phyloP scores from a whole-genome alignment of 2,888 invertebrate species.

The Eilema griseolum region DNA sequence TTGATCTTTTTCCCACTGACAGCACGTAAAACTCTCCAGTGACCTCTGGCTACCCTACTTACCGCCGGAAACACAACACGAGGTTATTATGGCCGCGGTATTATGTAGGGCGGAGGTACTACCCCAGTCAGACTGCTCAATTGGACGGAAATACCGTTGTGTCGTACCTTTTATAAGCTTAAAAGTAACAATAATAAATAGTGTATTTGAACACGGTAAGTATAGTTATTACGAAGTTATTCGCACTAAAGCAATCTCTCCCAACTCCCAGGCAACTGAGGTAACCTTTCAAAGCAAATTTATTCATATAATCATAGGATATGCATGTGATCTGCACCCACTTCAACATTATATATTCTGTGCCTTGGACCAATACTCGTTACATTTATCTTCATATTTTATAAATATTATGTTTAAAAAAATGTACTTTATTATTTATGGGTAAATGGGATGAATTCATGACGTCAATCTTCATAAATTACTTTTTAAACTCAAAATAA shows the following conservation, averaged over 20 bases:
- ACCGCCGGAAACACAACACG: no score
- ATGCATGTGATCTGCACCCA: neutral
- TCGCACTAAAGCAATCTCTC: neutral
- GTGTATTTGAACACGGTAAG: no score
- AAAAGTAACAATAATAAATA: no score
- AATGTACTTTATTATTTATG: no score
- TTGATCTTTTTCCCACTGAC: no score
- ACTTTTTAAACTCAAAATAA: neutral
- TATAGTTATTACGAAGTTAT: neutral
- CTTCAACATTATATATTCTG: neutral
- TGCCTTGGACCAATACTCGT: neutral
- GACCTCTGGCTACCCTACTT: no score
- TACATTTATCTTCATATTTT: neutral
- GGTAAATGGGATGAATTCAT: neutral
- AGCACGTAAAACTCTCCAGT: no score
- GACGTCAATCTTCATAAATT: neutral
- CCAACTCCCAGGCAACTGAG: no score
- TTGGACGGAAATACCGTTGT: no score
- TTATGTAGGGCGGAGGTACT: no score
- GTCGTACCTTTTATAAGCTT: neutral
- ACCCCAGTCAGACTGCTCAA: no score
- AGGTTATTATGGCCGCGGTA: no score
- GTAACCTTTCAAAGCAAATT: neutral
- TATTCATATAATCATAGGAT: constrained; percentile 5
- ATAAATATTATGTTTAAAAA: neutral